Evolutionary conservation across 1,140 invertebrate genomes (phyloP).

Genomic region (Platyscapa corneri): DNA sequence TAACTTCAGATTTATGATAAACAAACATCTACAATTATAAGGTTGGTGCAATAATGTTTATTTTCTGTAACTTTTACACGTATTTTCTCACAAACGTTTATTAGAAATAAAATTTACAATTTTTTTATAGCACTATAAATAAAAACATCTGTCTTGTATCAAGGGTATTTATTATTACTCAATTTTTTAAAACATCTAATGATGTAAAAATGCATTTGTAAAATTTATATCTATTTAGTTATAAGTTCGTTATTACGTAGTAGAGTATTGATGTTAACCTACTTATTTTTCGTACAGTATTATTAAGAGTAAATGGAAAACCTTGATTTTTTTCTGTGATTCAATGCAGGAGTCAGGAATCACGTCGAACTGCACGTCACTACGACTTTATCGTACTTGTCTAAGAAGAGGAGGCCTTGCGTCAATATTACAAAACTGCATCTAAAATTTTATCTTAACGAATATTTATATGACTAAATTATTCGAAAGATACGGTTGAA

Average conservation of each 20-base stretch:
- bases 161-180: too few relatives aligned
- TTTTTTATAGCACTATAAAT: too few relatives aligned
- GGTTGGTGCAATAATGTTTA: too few relatives aligned
- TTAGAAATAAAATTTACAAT: too few relatives aligned
- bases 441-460: neutral
- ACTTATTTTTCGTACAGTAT: neutral
- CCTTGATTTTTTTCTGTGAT: conserved; percentile 14
- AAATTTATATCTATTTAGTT: neutral
- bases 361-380: neutral
- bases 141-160: too few relatives aligned
- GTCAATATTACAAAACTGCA: conserved; percentile 9
- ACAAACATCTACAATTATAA: too few relatives aligned
- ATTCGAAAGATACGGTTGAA: neutral
- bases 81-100: too few relatives aligned
- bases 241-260: neutral
- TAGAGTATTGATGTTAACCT: neutral
- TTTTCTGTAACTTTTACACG: too few relatives aligned
- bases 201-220: neutral
- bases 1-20: too few relatives aligned
- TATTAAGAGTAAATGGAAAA: neutral
- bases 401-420: neutral
- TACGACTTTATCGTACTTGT: conserved; percentile 12
- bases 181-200: too few relatives aligned
- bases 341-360: neutral
- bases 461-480: neutral